Conservation (phyloP, 2,888 invertebrate species). For the Keiferia lycopersicella region DNA sequence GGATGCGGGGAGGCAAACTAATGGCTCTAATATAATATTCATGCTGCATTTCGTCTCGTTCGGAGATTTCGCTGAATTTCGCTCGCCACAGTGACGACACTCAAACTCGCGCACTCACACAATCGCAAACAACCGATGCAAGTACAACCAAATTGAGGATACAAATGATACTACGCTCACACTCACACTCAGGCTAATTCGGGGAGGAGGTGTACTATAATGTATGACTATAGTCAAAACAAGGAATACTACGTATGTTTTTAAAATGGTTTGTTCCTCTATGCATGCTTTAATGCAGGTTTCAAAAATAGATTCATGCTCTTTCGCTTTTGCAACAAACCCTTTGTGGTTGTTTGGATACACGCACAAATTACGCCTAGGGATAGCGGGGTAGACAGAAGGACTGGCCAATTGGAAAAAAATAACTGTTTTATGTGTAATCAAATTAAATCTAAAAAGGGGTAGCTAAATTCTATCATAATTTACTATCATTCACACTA, state of each 20-base stretch:
- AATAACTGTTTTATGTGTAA: too few species aligned
- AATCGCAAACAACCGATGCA: constrained; percentile 65
- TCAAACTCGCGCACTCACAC: constrained; percentile 47
- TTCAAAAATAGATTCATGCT: neutral
- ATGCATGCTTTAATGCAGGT: neutral
- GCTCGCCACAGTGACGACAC: constrained; percentile 60
- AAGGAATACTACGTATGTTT: neutral
- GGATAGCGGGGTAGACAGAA: too few species aligned
- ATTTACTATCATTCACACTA: constrained; percentile 33
- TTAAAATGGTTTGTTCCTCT: too few species aligned
- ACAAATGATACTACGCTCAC: constrained; percentile 2
- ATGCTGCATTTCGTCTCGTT: constrained; percentile 58
- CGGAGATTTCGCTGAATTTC: constrained; percentile 75
- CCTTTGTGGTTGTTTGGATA: neutral
- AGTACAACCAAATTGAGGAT: constrained; percentile 76
- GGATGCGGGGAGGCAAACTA: constrained; percentile 71
- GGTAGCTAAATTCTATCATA: constrained; percentile 20
- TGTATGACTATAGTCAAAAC: neutral
- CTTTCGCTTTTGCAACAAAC: neutral
- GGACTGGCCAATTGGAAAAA: neutral
- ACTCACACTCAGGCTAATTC: neutral
- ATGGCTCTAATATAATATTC: constrained; percentile 60
- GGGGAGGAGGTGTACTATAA: neutral
- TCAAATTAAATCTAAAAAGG: too few species aligned
- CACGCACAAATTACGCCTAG: too few species aligned